Percentiles rank a stretch among this genome's conserved stretches.
Conservation (phyloP, 2,797 vertebrate species). For the Pterois miles region DNA sequence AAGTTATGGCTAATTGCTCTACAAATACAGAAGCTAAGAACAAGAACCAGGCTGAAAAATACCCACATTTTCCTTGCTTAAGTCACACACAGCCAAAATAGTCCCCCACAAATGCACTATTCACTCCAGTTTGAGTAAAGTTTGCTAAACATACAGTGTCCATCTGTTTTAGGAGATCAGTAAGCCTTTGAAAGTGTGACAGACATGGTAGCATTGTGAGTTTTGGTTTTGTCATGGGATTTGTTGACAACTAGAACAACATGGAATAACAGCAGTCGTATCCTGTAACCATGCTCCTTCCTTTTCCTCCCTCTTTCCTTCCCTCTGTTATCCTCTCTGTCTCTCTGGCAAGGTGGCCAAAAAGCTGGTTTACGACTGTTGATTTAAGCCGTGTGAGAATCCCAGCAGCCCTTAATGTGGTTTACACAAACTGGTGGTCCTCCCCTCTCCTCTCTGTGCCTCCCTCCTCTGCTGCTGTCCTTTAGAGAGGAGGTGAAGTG, state of each 20-base stretch:
- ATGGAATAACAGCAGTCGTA: background rate
- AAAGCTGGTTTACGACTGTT: conserved; percentile 34
- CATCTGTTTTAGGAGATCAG: background rate
- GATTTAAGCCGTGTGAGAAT: conserved; percentile 35
- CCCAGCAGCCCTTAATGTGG: conserved; percentile 36
- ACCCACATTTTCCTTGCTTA: background rate
- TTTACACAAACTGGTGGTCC: conserved; percentile 39
- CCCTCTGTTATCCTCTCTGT: conserved; percentile 1
- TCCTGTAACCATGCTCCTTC: background rate
- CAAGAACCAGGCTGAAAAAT: background rate
- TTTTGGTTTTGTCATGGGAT: background rate
- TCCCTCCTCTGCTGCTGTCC: conserved; percentile 35
- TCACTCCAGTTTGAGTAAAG: background rate
- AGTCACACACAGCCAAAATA: background rate
- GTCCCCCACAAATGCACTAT: background rate
- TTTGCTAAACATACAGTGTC: background rate
- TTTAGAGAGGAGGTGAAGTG: conserved; percentile 49
- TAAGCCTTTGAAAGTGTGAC: background rate
- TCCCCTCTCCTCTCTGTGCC: conserved; percentile 1
- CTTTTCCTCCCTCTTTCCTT: background rate
- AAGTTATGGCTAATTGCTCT: background rate
- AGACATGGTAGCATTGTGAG: background rate
- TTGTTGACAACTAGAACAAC: background rate
- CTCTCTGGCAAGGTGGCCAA: background rate
- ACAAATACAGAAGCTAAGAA: background rate